A percentile compares a stretch with the other conserved stretches of the same genome.
phyloP scores from a whole-genome alignment of 1,140 invertebrate genomes.

The Drosophila albomicans region DNA sequence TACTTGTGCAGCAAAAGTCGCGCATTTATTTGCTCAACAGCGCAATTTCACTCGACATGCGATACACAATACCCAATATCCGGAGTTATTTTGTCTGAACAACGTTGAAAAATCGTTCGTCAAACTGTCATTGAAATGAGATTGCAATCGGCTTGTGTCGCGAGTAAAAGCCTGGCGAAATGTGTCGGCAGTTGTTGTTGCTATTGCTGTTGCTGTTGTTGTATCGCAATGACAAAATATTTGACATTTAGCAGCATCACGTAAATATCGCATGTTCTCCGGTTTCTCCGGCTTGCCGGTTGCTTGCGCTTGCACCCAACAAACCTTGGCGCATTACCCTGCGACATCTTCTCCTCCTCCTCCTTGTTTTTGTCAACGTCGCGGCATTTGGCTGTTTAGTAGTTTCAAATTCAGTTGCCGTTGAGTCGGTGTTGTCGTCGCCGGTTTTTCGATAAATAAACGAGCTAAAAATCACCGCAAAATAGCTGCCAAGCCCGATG shows the following conservation, averaged over 20 bases:
- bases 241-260: slow-evolving; percentile 81
- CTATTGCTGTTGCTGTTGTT: slow-evolving; percentile 1
- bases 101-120: slow-evolving; percentile 49
- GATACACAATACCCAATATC: slow-evolving; percentile 24
- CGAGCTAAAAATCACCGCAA: slow-evolving; percentile 79
- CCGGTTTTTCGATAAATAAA: slow-evolving; percentile 61
- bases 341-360: slow-evolving; percentile 15
- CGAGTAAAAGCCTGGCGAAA: slow-evolving; percentile 12
- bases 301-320: not conserved
- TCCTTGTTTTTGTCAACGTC: not conserved
- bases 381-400: slow-evolving; percentile 6
- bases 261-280: slow-evolving; percentile 60
- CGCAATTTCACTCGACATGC: slow-evolving; percentile 12
- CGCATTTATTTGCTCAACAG: slow-evolving; percentile 9
- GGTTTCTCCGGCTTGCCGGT: slow-evolving; percentile 18
- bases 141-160: slow-evolving; percentile 35
- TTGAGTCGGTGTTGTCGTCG: slow-evolving; percentile 19
- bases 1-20: not conserved
- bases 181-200: slow-evolving; percentile 23
- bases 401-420: slow-evolving; percentile 15
- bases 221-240: slow-evolving; percentile 71
- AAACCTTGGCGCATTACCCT: slow-evolving; percentile 18
- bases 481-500: slow-evolving; percentile 42
- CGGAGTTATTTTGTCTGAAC: slow-evolving; percentile 33
- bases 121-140: slow-evolving; percentile 50